Evolutionary conservation across 2,797 vertebrate genomes (phyloP), one percentile per base, ranked within the genome.

Genomic region (Pipistrellus kuhlii): DNA sequence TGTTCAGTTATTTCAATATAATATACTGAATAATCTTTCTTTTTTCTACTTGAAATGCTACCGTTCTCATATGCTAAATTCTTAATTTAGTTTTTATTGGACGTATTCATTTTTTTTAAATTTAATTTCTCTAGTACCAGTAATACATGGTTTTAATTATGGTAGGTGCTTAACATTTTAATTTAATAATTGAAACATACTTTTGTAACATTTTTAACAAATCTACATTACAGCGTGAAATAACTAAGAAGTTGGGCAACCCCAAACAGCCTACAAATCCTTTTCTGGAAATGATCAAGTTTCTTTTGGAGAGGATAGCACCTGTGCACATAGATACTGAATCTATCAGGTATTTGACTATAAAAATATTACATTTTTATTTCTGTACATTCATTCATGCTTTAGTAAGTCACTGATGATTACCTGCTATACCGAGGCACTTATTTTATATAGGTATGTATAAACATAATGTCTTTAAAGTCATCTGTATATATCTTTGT

Each of bases 241-340:
- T 99, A 98, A 99, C 99, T 20, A 99, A 99, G 98, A 99, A 99
- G 97, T 97, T 99, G 27, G 99, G 99, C 83, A 99, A 99, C 95
- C 99, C 99, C 94, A 99, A 99, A 96, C 99, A 99, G 89, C 99
- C 99, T 96, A 99, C 99, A 96, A 99, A 99, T 97, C 99, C 99
- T 0, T 99, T 99, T 97, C 97, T 99, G 97, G 99, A 99, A 97
- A 99, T 99, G 99, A 99, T 99, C 69, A 99, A 99, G 97, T 99
- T 99, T 98, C 98, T 99, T 88, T 97, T 99, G 95, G 99, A 99
- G 98, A 99, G 99, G 96, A 99, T 99, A 88, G 99, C 99, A 73
- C 99, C 99, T 6, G 99, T 99, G 13, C 99, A 99, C 97, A 99
- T 99, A 68, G 99, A 99, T 98, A 99, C 99, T 2, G 99, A 99